Conservation (phyloP, 2,888 invertebrate genomes). For the Alsophila aescularia region DNA sequence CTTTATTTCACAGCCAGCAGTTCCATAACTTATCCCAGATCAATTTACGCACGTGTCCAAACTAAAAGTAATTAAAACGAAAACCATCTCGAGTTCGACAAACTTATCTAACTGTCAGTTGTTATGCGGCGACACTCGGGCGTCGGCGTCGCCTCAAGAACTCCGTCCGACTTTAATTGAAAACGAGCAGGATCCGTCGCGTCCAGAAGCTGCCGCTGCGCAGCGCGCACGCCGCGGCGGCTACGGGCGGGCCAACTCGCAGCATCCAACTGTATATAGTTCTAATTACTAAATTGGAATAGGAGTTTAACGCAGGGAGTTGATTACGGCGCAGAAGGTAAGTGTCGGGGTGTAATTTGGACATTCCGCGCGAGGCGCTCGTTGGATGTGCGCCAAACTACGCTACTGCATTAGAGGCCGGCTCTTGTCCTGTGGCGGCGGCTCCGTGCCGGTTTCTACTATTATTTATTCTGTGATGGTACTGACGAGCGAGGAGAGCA, state of each 20-base stretch:
- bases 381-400: slow-evolving; percentile 25
- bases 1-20: slow-evolving; percentile 9
- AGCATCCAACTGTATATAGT: slow-evolving; percentile 35
- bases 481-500: slow-evolving; percentile 25
- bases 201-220: slow-evolving; percentile 23
- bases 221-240: slow-evolving; percentile 10
- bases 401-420: slow-evolving; percentile 25
- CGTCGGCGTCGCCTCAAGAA: slow-evolving; percentile 13
- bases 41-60: slow-evolving; percentile 32
- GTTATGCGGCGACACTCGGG: slow-evolving; percentile 37
- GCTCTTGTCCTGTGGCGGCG: not conserved
- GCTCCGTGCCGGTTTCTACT: slow-evolving; percentile 30
- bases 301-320: slow-evolving; percentile 45
- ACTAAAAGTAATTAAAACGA: slow-evolving; percentile 44
- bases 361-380: slow-evolving; percentile 42
- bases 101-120: slow-evolving; percentile 46
- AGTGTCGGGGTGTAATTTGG: slow-evolving; percentile 47
- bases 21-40: slow-evolving; percentile 13
- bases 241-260: not conserved
- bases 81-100: slow-evolving; percentile 38
- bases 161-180: slow-evolving; percentile 43
- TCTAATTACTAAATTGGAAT: slow-evolving; percentile 57
- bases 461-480: too few species aligned
- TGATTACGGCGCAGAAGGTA: slow-evolving; percentile 49
- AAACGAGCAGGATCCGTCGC: slow-evolving; percentile 44